These are phyloP conservation scores for Drosophila sp. DNA, from an alignment of 1,140 invertebrate genomes.

Conservation along the genomic window DNA sequence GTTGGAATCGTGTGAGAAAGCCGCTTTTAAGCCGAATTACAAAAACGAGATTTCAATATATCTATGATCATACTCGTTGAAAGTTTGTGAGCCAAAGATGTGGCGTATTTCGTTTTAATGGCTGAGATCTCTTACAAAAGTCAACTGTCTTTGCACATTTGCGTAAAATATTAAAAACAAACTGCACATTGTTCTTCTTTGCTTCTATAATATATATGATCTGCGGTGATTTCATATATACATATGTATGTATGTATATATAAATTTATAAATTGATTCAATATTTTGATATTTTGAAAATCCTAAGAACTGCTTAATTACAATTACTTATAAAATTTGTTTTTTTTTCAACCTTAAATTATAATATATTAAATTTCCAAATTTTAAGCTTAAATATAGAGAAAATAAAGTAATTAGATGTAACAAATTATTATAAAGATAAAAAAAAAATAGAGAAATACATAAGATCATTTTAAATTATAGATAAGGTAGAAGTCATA, in stretches of 20 bases:
- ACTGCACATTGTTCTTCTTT: conserved; percentile 28
- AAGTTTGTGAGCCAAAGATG: neutral
- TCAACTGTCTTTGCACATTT: neutral
- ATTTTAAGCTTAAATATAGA: conserved; percentile 30
- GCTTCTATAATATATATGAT: conserved; percentile 18
- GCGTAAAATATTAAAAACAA: conserved; percentile 44
- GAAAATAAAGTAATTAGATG: neutral
- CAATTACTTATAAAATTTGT: conserved; percentile 44
- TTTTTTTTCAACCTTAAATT: conserved; percentile 24
- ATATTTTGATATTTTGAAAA: conserved; percentile 60
- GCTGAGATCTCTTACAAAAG: conserved; percentile 36
- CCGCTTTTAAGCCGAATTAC: too few species aligned
- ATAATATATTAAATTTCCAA: conserved; percentile 28
- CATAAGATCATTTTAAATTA: conserved; percentile 20
- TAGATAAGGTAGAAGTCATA: conserved; percentile 19
- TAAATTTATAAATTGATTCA: conserved; percentile 3
- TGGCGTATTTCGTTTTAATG: neutral
- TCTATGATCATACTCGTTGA: neutral
- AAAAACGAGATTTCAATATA: neutral
- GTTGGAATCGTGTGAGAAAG: neutral
- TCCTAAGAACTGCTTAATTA: conserved; percentile 72
- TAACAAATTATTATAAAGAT: neutral
- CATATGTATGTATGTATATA: conserved; percentile 11
- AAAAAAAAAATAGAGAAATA: conserved; percentile 23
- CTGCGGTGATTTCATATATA: conserved; percentile 23